Conservation (phyloP, 2,113 vertebrate species). For the Girardinichthys multiradiatus region DNA sequence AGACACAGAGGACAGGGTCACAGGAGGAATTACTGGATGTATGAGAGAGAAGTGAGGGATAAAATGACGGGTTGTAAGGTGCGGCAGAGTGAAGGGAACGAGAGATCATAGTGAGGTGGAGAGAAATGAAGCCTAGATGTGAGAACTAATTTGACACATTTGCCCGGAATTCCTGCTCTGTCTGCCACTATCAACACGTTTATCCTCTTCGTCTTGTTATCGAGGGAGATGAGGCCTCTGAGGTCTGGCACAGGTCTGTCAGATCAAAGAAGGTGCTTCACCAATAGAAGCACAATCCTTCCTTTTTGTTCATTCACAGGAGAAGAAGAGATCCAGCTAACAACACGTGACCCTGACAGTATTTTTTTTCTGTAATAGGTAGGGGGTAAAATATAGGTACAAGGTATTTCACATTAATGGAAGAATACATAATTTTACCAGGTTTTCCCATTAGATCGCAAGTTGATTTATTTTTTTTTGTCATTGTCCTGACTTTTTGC, state of each 20-base stretch:
- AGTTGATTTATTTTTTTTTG: background rate
- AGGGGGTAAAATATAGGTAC: conserved; percentile 49
- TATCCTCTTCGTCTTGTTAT: conserved; percentile 68
- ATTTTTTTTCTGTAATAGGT: conserved; percentile 48
- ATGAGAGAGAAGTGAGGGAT: conserved; percentile 50
- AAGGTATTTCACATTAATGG: conserved; percentile 51
- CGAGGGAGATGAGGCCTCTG: conserved; percentile 71
- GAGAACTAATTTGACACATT: conserved; percentile 84
- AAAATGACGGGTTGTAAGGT: conserved; percentile 59
- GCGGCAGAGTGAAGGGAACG: conserved; percentile 39
- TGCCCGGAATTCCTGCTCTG: conserved; percentile 75
- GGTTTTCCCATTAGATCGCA: conserved; percentile 24
- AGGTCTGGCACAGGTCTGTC: conserved; percentile 67
- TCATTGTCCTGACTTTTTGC: conserved; percentile 1
- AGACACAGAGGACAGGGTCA: conserved; percentile 49
- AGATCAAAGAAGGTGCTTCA: conserved; percentile 59
- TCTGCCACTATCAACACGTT: conserved; percentile 84
- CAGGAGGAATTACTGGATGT: conserved; percentile 44
- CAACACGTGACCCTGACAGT: conserved; percentile 59
- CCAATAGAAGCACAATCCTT: conserved; percentile 47
- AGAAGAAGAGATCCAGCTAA: conserved; percentile 35
- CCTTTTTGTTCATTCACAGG: conserved; percentile 16
- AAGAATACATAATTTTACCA: conserved; percentile 48
- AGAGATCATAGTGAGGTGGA: conserved; percentile 65
- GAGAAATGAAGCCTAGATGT: conserved; percentile 69